Evolutionary conservation across 1,140 invertebrate genomes (phyloP), one percentile per base, ranked within the genome.

Genomic region (Zaprionus davidi): DNA sequence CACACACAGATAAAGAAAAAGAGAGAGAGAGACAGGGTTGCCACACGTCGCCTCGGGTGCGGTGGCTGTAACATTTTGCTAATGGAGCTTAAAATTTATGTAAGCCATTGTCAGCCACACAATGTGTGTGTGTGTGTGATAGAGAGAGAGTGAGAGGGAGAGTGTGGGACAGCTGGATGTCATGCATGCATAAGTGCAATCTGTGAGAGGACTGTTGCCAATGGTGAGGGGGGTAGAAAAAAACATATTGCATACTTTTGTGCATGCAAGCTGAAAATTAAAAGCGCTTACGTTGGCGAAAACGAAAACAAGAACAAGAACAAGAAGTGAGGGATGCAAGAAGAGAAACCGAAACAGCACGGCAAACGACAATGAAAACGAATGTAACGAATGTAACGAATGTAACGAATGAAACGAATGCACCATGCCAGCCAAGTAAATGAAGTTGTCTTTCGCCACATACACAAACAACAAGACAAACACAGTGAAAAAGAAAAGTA

Each of bases 221-320:
- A 53, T 6, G 41, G n/a, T 2, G 53, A 4, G 36, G 1, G 31
- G 13, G 13, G 12, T 31, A 53, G 57, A 59, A 73, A 81, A 79
- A 81, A 82, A 77, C 86, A 85, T 90, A 90, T 90, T 90, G 85
- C 85, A 90, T 82, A 90, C 79, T 90, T 85, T 90, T 90, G 86
- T 90, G 85, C 86, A 90, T 88, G 85, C 85, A 85, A 88, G 85
- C 85, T 88, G 85, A 90, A 90, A 90, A 90, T 90, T 90, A 90
- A 90, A 90, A 90, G 79, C 76, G 85, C 82, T 90, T 90, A 85
- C 86, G 82, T 78, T 90, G 58, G 76, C 84, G 65, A 63, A 87
- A 74, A 67, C 36, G 56, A 71, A 57, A 55, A 58, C 41, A 20
- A 68, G 17, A 44, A 31, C 36, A 7, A 46, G 2, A 46, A n/a